Base-by-base conservation (phyloP, 2,113 vertebrate species). In the Heterotis niloticus region DNA sequence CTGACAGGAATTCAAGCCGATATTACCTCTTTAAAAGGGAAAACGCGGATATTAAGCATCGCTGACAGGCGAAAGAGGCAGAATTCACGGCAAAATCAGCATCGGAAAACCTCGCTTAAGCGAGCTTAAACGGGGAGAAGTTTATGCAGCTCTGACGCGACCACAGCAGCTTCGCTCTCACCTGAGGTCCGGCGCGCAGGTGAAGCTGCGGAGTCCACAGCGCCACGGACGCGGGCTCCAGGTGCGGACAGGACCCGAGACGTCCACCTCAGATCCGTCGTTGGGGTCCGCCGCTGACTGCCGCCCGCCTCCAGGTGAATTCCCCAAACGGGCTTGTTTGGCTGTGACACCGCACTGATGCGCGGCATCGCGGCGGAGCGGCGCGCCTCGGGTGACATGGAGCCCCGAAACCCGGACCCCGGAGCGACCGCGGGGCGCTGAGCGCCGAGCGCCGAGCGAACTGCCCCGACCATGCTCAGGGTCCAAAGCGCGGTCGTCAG, bases 401-500 rank as follows among this genome's bases (percentile, higher is more conserved):
- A 90, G 84, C 34, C 52, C 84, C 88, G 83, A 79, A 81, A 44
- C 34, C 34, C 34, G 34, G 34, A 44, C 3, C 34, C 3, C 34
- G 2, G 34, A 44, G 34, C 34, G 34, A 2, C 34, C n/a, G n/a
- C n/a, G n/a, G n/a, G n/a, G n/a, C n/a, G n/a, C n/a, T n/a, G n/a
- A n/a, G n/a, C n/a, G 57, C 78, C 86, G 86, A 90, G 74, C 78
- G 85, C 23, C 77, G 82, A 84, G 86, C 10, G 89, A 89, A 92
- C 83, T 87, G 92, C 92, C 89, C 91, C 89, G 81, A 88, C 90
- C 76, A 87, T 85, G 71, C 86, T 89, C 83, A 80, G 74, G 59
- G 87, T 80, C 87, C 88, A 86, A 87, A 82, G 86, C 85, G 88
- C 92, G 92, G 88, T 90, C 90, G 88, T 85, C 83, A 78, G 86